Percentiles rank a stretch among this genome's conserved stretches.
These are phyloP conservation scores for Helicoverpa zea DNA, from an alignment of 1,140 invertebrate genomes.

Conservation along the genomic window DNA sequence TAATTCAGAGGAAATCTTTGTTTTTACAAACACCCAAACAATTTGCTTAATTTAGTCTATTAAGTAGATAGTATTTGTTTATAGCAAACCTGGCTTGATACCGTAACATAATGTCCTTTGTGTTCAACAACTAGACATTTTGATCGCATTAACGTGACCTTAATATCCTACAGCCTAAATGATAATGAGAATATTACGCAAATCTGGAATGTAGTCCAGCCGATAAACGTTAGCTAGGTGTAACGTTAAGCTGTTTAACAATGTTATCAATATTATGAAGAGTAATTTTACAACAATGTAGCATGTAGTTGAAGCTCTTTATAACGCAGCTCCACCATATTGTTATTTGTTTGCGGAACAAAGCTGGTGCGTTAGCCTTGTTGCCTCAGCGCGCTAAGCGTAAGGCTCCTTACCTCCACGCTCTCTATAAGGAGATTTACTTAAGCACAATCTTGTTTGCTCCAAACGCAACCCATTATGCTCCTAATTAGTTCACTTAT, in stretches of 20 bases:
- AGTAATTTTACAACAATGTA: slow-evolving; percentile 25
- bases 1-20: neutral
- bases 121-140: slow-evolving; percentile 34
- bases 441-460: slow-evolving; percentile 33
- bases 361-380: slow-evolving; percentile 16
- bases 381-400: slow-evolving; percentile 20
- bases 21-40: neutral
- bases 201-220: slow-evolving; percentile 5
- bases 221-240: neutral
- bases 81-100: neutral
- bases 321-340: neutral
- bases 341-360: slow-evolving; percentile 25
- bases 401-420: slow-evolving; percentile 7
- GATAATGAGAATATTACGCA: slow-evolving; percentile 32
- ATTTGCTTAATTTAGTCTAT: neutral
- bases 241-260: neutral
- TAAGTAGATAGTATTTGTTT: neutral
- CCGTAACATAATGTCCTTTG: slow-evolving; percentile 12
- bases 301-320: slow-evolving; percentile 20
- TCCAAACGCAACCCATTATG: neutral
- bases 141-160: slow-evolving; percentile 13
- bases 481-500: slow-evolving; percentile 2
- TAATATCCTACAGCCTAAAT: slow-evolving; percentile 24
- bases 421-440: slow-evolving; percentile 13
- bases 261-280: neutral